Percentiles rank a stretch among this genome's conserved stretches.
Conservation (phyloP, 1,140 invertebrate genomes). For the Augochlora pura region DNA sequence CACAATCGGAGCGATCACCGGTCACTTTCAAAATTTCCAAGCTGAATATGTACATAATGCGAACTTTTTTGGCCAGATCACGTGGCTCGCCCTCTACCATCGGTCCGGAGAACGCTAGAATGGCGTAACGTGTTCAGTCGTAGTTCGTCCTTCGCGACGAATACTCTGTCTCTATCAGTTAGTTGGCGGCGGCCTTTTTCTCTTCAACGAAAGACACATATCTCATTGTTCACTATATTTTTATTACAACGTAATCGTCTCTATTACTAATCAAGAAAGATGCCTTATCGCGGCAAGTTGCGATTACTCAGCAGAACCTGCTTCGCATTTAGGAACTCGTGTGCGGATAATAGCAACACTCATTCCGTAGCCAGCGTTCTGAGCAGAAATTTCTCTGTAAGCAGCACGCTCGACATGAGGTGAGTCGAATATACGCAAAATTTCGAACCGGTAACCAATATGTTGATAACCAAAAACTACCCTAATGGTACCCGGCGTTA, state of each 20-base stretch:
- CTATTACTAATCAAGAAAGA: constrained; percentile 37
- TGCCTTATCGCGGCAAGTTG: constrained; percentile 71
- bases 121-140: constrained; percentile 50
- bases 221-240: too few species aligned
- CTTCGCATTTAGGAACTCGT: constrained; percentile 37
- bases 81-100: constrained; percentile 36
- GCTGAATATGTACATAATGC: not conserved
- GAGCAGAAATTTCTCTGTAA: constrained; percentile 69
- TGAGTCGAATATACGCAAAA: constrained; percentile 50
- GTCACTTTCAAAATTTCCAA: constrained; percentile 16
- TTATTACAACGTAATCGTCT: not conserved
- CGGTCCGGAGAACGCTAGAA: constrained; percentile 7
- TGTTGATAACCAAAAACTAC: not conserved
- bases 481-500: too few species aligned
- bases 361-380: constrained; percentile 55
- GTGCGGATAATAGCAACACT: constrained; percentile 54
- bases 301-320: constrained; percentile 63
- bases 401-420: constrained; percentile 73
- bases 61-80: constrained; percentile 16
- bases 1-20: not conserved
- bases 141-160: constrained; percentile 49
- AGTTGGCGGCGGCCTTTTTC: not conserved
- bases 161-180: not conserved
- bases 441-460: not conserved
- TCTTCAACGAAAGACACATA: too few species aligned